Conservation (phyloP, 2,113 vertebrate genomes). For the Solea solea region DNA sequence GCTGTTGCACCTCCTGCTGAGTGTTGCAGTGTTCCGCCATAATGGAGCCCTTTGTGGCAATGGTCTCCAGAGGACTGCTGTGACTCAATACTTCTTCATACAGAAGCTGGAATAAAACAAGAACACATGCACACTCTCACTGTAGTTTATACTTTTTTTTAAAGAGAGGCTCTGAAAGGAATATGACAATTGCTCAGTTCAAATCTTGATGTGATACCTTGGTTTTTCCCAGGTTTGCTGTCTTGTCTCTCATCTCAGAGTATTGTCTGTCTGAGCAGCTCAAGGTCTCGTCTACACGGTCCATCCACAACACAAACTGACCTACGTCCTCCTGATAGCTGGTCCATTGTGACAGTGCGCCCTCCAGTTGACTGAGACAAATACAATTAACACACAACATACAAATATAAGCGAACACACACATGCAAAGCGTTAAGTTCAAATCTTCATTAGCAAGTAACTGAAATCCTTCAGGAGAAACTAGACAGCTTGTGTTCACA, state of each 20-base stretch:
- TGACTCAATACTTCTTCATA: constrained; percentile 95
- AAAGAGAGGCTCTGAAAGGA: not conserved
- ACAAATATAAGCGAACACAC: not conserved
- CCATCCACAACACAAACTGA: constrained; percentile 95
- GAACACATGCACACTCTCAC: constrained; percentile 16
- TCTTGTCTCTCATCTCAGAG: constrained; percentile 93
- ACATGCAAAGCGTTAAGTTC: constrained; percentile 24
- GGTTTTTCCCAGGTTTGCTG: constrained; percentile 88
- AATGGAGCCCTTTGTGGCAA: constrained; percentile 89
- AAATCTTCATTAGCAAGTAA: constrained; percentile 37
- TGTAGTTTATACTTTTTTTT: not conserved
- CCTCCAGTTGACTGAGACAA: constrained; percentile 91
- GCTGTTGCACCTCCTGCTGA: constrained; percentile 91
- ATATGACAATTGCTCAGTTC: not conserved
- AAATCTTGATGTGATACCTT: constrained; percentile 80
- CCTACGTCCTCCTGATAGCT: constrained; percentile 96
- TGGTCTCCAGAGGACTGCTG: constrained; percentile 88
- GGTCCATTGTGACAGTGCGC: constrained; percentile 95
- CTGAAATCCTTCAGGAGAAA: constrained; percentile 51
- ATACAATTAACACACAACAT: constrained; percentile 9
- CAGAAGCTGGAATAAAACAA: constrained; percentile 84
- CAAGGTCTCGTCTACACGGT: constrained; percentile 87
- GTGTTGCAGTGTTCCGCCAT: constrained; percentile 91
- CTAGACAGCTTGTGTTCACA: constrained; percentile 39
- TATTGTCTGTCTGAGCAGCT: constrained; percentile 85